A percentile compares a stretch with the other conserved stretches of the same genome.
Evolutionary conservation across 92 coral and sea anemone species (phyloP).

Genomic region (Parazoanthus swiftii): DNA sequence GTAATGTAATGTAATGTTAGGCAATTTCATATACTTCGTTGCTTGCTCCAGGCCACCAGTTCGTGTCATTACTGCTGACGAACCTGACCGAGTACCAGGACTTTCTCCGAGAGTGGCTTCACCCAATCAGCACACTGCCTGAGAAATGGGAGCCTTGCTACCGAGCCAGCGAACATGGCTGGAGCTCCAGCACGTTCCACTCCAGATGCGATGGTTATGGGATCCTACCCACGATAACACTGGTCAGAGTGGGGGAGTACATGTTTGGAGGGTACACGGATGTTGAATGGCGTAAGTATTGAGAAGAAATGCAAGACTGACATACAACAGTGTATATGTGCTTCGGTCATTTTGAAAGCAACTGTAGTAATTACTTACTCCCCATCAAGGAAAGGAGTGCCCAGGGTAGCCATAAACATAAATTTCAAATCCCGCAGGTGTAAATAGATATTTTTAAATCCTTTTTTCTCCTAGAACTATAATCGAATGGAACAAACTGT

Average conservation of each 20-base stretch:
- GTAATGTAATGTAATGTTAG: too few relatives aligned
- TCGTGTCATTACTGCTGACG: conserved; percentile 25
- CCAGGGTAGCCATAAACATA: too few relatives aligned
- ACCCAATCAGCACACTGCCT: conserved; percentile 28
- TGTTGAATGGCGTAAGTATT: conserved; percentile 36
- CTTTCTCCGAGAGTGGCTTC: conserved; percentile 25
- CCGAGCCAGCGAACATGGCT: conserved; percentile 30
- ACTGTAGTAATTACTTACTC: too few relatives aligned
- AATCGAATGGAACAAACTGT: too few relatives aligned
- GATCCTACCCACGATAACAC: conserved; percentile 31
- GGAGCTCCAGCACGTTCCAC: conserved; percentile 45
- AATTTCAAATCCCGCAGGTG: too few relatives aligned
- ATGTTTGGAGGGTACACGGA: conserved; percentile 46
- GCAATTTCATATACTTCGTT: neutral
- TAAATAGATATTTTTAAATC: too few relatives aligned
- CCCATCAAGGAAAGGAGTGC: too few relatives aligned
- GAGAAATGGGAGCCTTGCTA: conserved; percentile 40
- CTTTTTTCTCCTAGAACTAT: too few relatives aligned
- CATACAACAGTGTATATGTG: too few relatives aligned
- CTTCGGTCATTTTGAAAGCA: too few relatives aligned
- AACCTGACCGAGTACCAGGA: conserved; percentile 28
- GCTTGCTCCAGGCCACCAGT: conserved; percentile 32
- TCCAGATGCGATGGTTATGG: conserved; percentile 7
- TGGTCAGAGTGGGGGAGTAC: conserved; percentile 36
- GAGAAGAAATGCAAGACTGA: too few relatives aligned